These are phyloP conservation scores for Smutsia temminckii DNA, from an alignment of 2,797 vertebrate species.

Conservation along the genomic window DNA sequence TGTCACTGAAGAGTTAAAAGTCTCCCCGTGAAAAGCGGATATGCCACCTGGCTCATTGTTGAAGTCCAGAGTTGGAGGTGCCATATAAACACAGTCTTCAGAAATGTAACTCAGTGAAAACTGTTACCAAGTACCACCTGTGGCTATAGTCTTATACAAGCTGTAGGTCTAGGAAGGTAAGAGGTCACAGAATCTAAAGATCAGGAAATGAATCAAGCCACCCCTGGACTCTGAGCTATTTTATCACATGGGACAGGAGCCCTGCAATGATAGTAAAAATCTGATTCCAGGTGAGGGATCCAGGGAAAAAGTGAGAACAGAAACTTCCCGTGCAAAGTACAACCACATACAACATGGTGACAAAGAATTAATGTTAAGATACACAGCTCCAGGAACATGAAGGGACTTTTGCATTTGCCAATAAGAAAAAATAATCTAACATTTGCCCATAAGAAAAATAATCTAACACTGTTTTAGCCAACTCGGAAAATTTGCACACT, in stretches of 20 bases:
- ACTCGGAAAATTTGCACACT: constrained; percentile 62
- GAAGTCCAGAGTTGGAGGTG: not conserved
- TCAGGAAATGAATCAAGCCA: constrained; percentile 31
- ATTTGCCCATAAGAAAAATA: constrained; percentile 70
- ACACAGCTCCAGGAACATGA: constrained; percentile 23
- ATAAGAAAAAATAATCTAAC: constrained; percentile 68
- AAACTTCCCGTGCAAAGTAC: not conserved
- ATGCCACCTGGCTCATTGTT: not conserved
- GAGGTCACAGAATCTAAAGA: constrained; percentile 49
- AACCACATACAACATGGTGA: not conserved
- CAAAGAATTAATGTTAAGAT: constrained; percentile 31
- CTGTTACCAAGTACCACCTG: constrained; percentile 13
- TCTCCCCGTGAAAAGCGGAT: not conserved
- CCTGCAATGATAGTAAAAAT: constrained; percentile 27
- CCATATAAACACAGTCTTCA: not conserved
- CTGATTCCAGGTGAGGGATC: not conserved
- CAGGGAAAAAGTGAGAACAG: not conserved
- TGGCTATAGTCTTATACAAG: not conserved
- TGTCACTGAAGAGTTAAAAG: not conserved
- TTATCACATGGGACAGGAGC: not conserved
- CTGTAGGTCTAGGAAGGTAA: not conserved
- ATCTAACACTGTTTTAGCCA: constrained; percentile 61
- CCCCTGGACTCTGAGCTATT: not conserved
- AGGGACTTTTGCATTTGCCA: constrained; percentile 57
- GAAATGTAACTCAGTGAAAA: constrained; percentile 58